Conservation (phyloP, 2,888 invertebrate species). For the Deroplatys truncata region DNA sequence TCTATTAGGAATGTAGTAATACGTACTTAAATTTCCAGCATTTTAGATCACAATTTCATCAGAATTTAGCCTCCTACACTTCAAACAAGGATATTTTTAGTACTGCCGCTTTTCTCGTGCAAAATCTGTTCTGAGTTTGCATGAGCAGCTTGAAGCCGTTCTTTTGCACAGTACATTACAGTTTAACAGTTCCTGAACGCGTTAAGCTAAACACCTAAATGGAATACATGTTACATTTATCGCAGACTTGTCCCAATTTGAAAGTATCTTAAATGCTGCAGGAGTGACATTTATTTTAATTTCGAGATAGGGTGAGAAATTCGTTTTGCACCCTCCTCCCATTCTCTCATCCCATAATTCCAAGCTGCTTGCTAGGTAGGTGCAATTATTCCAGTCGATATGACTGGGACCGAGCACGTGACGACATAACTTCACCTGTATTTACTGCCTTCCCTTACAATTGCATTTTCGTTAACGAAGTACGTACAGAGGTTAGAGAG, state of each 20-base stretch:
- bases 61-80: too few relatives aligned
- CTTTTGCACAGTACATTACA: not conserved
- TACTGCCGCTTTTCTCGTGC: not conserved
- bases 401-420: not conserved
- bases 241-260: not conserved
- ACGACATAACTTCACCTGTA: constrained; percentile 11
- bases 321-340: not conserved
- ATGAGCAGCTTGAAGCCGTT: not conserved
- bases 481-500: not conserved
- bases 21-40: too few relatives aligned
- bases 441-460: not conserved
- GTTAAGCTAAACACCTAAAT: not conserved
- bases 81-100: not conserved
- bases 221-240: not conserved
- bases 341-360: not conserved
- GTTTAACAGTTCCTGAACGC: not conserved
- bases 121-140: not conserved
- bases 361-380: not conserved
- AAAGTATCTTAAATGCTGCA: not conserved
- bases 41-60: too few relatives aligned
- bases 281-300: not conserved
- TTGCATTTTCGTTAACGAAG: constrained; percentile 11
- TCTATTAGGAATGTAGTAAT: too few relatives aligned
- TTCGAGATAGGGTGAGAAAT: not conserved
- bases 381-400: not conserved